These are phyloP conservation scores for Conger conger DNA, from an alignment of 2,113 vertebrate species.

Conservation along the genomic window DNA sequence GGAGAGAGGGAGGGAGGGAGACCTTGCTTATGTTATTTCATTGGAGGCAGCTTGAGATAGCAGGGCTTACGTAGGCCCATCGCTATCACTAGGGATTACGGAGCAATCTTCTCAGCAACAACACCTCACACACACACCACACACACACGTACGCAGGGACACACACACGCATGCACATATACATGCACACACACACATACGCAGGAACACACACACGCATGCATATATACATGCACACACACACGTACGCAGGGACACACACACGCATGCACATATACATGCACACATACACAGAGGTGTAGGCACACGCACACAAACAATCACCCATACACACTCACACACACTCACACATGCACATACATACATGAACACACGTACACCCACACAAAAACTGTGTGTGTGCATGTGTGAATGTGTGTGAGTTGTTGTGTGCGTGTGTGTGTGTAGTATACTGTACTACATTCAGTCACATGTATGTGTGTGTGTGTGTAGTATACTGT, in stretches of 20 bases:
- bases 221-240: constrained; percentile 13
- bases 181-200: neutral
- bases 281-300: too few species aligned
- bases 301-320: neutral
- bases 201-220: too few species aligned
- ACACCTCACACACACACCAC: constrained; percentile 2
- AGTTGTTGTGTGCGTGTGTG: too few species aligned
- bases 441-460: neutral
- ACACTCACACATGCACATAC: neutral
- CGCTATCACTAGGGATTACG: constrained; percentile 34
- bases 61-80: constrained; percentile 26
- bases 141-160: constrained; percentile 37
- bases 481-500: too few species aligned
- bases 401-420: neutral
- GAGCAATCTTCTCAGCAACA: constrained; percentile 37
- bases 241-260: neutral
- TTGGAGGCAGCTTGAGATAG: constrained; percentile 30
- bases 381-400: neutral
- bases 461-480: neutral
- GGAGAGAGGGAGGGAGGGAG: constrained; percentile 18
- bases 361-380: neutral
- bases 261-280: neutral
- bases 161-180: constrained; percentile 12
- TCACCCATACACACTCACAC: neutral
- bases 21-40: constrained; percentile 36